Base-by-base conservation (phyloP, 2,797 vertebrate genomes). In the Silurus lanzhouensis region DNA sequence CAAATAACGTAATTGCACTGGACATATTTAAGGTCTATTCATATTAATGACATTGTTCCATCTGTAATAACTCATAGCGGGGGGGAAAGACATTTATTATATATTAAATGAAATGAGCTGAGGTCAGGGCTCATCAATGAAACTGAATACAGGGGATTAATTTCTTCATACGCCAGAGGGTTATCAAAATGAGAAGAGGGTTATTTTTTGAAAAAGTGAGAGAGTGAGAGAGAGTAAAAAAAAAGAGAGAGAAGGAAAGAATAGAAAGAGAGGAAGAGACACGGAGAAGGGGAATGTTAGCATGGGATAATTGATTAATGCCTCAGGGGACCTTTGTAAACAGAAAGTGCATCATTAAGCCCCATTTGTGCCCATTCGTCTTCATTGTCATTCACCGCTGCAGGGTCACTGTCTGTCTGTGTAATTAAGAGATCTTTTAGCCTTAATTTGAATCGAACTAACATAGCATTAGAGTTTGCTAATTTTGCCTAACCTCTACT, bases 301-400 rank as follows among this genome's bases (percentile, higher is more conserved):
- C 72, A 83, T 55, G 68, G 84, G 60, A 85, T 88, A 86, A 87
- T 87, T 68, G 81, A 88, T 85, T 82, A 79, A 31, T 8, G 66
- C 38, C 87, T 48, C 52, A 19, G 52, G 83, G 83, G 83, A 76
- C 61, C 60, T 87, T 79, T 75, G 76, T 86, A 83, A 88, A 87
- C 89, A 87, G 83, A 90, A 83, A 68, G 84, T 86, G 85, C 66
- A 82, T 87, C 83, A 87, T 86, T 88, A 86, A 87, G 83, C 61
- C 60, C 84, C 20, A 83, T 88, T 87, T 87, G 82, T 38, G 66
- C 31, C 74, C 52, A 77, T 85, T 86, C 48, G 52, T 64, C 74
- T 83, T 88, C 66, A 66, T 83, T 83, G 83, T 72, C 87, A 79
- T 86, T 86, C 77, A 72, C 25, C 38, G 25, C 83, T 74, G 78